Conservation (phyloP, 2,113 vertebrate species). For the Carassius carassius region DNA sequence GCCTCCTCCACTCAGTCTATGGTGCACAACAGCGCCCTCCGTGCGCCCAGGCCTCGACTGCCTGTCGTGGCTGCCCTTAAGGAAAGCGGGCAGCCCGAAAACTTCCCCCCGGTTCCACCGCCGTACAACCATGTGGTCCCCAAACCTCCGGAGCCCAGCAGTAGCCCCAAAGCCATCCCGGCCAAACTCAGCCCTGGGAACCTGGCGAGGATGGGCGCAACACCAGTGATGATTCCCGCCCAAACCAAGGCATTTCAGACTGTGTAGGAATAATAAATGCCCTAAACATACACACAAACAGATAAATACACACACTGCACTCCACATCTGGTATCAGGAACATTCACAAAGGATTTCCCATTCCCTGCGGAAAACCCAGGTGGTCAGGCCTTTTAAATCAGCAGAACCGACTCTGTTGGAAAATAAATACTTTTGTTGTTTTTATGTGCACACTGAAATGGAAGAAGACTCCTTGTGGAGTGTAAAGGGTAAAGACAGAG, state of each 20-base stretch:
- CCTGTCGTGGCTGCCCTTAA: slow-evolving; percentile 62
- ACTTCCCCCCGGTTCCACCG: slow-evolving; percentile 66
- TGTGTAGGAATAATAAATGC: slow-evolving; percentile 66
- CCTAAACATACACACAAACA: slow-evolving; percentile 7
- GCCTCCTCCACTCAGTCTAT: slow-evolving; percentile 91
- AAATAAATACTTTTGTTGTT: not conserved
- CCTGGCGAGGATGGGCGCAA: slow-evolving; percentile 74
- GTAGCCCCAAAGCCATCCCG: slow-evolving; percentile 55
- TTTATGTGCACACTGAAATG: slow-evolving; percentile 17
- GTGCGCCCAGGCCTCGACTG: slow-evolving; percentile 78
- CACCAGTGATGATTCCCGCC: slow-evolving; percentile 77
- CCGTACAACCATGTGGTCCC: slow-evolving; percentile 68
- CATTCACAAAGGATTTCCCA: slow-evolving; percentile 2
- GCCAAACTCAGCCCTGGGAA: slow-evolving; percentile 67
- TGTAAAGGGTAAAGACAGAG: not conserved
- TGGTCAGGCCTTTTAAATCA: not conserved
- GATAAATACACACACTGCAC: slow-evolving; percentile 1
- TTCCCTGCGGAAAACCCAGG: not conserved
- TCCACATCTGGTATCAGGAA: not conserved
- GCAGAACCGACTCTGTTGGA: not conserved
- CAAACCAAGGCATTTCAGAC: slow-evolving; percentile 87
- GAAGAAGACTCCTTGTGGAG: not conserved
- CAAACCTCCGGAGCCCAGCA: slow-evolving; percentile 66
- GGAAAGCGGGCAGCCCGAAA: slow-evolving; percentile 66
- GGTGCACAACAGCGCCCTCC: slow-evolving; percentile 81